Conservation (phyloP, 2,113 vertebrate genomes). For the Chaetorhynchus papuensis region DNA sequence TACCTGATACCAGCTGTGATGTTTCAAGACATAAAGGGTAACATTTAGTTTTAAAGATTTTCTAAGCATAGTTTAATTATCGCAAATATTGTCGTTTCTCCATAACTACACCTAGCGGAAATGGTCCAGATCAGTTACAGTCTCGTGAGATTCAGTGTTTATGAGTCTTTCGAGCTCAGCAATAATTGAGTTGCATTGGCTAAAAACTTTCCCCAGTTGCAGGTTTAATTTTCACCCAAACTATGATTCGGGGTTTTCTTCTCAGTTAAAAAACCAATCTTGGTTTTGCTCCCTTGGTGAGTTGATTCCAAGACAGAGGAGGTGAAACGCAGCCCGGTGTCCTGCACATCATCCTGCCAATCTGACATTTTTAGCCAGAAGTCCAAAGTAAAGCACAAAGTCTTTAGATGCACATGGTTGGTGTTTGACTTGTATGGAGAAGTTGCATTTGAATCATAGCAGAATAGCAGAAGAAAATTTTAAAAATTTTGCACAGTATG, state of each 20-base stretch:
- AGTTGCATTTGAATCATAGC: conserved; percentile 69
- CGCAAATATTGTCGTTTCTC: conserved; percentile 77
- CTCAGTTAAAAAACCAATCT: not conserved
- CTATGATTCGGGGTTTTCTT: conserved; percentile 45
- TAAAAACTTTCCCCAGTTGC: conserved; percentile 62
- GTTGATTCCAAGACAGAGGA: conserved; percentile 54
- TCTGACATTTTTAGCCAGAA: conserved; percentile 62
- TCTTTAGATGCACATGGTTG: conserved; percentile 67
- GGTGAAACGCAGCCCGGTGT: conserved; percentile 54
- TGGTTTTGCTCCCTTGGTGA: conserved; percentile 37
- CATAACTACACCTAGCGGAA: conserved; percentile 74
- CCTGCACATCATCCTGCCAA: conserved; percentile 55
- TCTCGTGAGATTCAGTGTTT: conserved; percentile 55
- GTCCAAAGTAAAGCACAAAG: conserved; percentile 78
- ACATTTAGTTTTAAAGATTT: conserved; percentile 80
- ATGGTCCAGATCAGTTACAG: conserved; percentile 58
- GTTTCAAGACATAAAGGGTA: conserved; percentile 81
- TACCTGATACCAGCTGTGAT: conserved; percentile 85
- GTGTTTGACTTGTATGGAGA: conserved; percentile 72
- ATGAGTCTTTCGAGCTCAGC: conserved; percentile 70
- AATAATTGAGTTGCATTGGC: conserved; percentile 75
- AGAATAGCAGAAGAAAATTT: conserved; percentile 69
- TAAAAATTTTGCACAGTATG: conserved; percentile 81
- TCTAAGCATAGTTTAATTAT: conserved; percentile 80
- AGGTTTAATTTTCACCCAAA: conserved; percentile 63